These are phyloP conservation scores for Machimus rusticus DNA, from an alignment of 2,888 invertebrate genomes.

Conservation along the genomic window DNA sequence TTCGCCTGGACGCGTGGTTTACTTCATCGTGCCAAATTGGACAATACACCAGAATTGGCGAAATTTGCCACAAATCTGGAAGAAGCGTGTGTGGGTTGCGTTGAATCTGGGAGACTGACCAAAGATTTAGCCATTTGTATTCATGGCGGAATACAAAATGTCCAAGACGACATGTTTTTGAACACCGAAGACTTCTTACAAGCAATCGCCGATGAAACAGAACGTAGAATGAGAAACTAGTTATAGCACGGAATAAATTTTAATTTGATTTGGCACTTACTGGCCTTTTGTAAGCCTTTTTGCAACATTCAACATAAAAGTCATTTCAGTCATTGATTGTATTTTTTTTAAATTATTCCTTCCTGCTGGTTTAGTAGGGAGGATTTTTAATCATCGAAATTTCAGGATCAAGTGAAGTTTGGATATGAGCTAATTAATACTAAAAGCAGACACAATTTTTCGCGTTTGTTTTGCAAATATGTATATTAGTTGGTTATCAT, in stretches of 20 bases:
- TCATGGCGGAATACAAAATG: conserved; percentile 76
- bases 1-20: conserved; percentile 91
- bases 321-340: background rate
- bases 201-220: conserved; percentile 78
- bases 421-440: too few species aligned
- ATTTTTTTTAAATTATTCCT: background rate
- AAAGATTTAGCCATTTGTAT: conserved; percentile 89
- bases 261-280: background rate
- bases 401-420: too few species aligned
- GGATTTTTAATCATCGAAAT: too few species aligned
- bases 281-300: background rate
- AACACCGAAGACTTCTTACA: conserved; percentile 87
- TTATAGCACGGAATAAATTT: background rate
- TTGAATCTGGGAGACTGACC: conserved; percentile 85
- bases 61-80: conserved; percentile 77
- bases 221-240: conserved; percentile 61
- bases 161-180: conserved; percentile 82
- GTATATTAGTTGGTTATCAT: too few species aligned
- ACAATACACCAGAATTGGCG: conserved; percentile 76
- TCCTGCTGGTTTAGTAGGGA: too few species aligned
- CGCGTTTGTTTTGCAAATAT: too few species aligned
- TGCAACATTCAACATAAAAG: background rate
- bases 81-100: conserved; percentile 82
- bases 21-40: conserved; percentile 82
- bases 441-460: too few species aligned